Conservation (phyloP, 2,888 invertebrate species). For the Mellilla xanthometata region DNA sequence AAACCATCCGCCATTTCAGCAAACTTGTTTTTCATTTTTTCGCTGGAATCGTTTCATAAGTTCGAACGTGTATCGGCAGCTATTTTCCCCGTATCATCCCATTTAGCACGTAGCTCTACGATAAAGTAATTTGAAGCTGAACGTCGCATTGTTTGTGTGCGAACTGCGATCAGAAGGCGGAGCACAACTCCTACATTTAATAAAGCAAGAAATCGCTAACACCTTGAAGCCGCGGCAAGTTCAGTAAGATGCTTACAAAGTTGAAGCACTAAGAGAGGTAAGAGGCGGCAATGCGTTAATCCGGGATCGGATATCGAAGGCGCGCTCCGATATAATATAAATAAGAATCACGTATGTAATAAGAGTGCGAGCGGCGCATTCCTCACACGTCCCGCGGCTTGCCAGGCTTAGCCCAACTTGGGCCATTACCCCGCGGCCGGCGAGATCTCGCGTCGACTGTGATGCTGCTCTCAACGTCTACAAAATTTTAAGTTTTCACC, state of each 20-base stretch:
- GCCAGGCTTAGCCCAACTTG: slow-evolving; percentile 71
- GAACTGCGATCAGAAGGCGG: slow-evolving; percentile 12
- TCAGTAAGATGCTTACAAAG: slow-evolving; percentile 58
- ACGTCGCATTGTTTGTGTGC: slow-evolving; percentile 5
- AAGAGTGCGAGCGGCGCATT: slow-evolving; percentile 66
- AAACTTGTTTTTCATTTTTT: no score
- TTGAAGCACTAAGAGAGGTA: slow-evolving; percentile 58
- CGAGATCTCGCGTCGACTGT: slow-evolving; percentile 51
- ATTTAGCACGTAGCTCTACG: no score
- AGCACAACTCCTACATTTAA: slow-evolving; percentile 26
- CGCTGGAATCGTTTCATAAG: no score
- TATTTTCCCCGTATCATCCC: no score
- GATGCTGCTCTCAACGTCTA: slow-evolving; percentile 39
- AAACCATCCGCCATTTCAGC: slow-evolving; percentile 1
- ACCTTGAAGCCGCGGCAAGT: slow-evolving; percentile 33
- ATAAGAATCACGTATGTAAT: slow-evolving; percentile 82
- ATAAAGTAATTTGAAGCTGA: no score
- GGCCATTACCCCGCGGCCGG: slow-evolving; percentile 62
- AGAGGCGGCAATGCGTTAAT: slow-evolving; percentile 66
- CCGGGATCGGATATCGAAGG: slow-evolving; percentile 65
- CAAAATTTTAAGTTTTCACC: slow-evolving; percentile 41
- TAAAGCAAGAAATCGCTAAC: slow-evolving; percentile 31
- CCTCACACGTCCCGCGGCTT: slow-evolving; percentile 73
- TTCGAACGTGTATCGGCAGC: no score
- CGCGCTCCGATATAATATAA: slow-evolving; percentile 70